These are phyloP conservation scores for Pachyramphus minor DNA, from an alignment of 2,113 vertebrate species.

Conservation along the genomic window DNA sequence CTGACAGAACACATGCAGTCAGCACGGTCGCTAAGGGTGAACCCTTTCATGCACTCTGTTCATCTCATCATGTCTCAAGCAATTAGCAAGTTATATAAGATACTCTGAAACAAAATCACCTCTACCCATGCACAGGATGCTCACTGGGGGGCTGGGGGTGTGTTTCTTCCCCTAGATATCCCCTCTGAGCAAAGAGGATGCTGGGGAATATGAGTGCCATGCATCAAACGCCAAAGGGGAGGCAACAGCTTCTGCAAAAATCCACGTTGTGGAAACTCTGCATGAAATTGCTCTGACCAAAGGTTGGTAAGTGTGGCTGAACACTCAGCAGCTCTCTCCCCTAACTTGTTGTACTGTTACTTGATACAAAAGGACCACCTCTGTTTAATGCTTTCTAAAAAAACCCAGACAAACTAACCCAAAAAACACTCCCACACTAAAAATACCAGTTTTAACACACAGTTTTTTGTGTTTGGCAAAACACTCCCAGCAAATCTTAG, in stretches of 20 bases:
- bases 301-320: slow-evolving; percentile 64
- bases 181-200: slow-evolving; percentile 86
- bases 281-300: slow-evolving; percentile 79
- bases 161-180: slow-evolving; percentile 77
- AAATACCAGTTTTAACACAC: neutral
- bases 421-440: neutral
- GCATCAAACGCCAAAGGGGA: slow-evolving; percentile 86
- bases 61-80: neutral
- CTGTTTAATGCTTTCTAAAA: neutral
- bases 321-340: neutral
- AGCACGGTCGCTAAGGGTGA: neutral
- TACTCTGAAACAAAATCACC: neutral
- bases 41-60: neutral
- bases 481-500: neutral
- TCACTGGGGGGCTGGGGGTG: neutral
- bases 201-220: slow-evolving; percentile 87
- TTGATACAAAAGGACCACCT: neutral
- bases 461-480: neutral
- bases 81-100: neutral
- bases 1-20: neutral
- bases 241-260: slow-evolving; percentile 81
- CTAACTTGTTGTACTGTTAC: neutral
- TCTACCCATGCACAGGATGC: neutral
- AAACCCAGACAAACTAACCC: neutral
- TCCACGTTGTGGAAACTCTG: slow-evolving; percentile 81